Evolutionary conservation across 2,888 invertebrate genomes (phyloP), one percentile per base, ranked within the genome.

Genomic region (Neoaliturus tenellus): DNA sequence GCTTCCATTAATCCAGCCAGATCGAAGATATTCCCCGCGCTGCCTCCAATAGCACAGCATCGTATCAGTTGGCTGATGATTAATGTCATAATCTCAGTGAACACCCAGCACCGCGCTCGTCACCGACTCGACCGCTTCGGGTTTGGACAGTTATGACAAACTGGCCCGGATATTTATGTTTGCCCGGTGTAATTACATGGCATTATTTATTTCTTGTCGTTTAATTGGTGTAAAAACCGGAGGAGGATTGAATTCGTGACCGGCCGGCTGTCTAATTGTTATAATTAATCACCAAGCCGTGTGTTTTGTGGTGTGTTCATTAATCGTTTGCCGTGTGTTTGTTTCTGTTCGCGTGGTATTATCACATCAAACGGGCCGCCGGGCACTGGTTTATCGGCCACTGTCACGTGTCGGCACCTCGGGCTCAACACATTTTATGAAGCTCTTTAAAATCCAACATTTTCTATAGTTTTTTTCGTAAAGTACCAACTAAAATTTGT

Each of bases 211-310:
- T 75, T 20, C 25, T n/a, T 55, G 78, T 55, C 55, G 78, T 78
- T 55, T 78, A 78, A 78, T 78, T 78, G 78, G 78, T 78, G 78
- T 78, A 78, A 78, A 55, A 78, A 78, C 55, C 55, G 78, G 55
- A 33, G 17, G 33, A 44, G 17, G 75, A 78, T 78, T 55, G 78
- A 55, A 55, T 78, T 48, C 78, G 78, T 78, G 78, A 78, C 78
- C 23, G 48, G 75, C 51, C 23, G 55, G 31, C 55, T 78, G 75
- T 44, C 69, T 75, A 75, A 75, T 75, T 75, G 75, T 12, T 23
- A 20, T 75, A 75, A 75, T 75, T 41, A 48, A 75, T 75, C 69
- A n/a, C n/a, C n/a, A n/a, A n/a, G 71, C 71, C 20, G 44, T 12
- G 71, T 39, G 20, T 71, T 39, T 2, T 44, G 5, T 20, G 51